These are phyloP conservation scores for Corvus hawaiiensis DNA, from an alignment of 2,113 vertebrate genomes.

Conservation along the genomic window DNA sequence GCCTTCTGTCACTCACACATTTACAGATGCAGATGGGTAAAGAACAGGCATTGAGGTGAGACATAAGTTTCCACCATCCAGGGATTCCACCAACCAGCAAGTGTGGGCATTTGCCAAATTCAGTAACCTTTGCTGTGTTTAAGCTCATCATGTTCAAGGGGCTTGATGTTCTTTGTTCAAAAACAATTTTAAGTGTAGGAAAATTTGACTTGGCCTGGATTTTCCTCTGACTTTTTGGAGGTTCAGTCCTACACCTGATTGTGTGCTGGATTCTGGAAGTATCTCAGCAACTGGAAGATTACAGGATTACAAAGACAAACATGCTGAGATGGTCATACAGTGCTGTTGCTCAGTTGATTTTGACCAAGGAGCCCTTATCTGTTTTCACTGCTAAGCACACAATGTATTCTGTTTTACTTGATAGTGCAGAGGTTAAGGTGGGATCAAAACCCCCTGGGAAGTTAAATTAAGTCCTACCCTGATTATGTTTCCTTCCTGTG, in stretches of 20 bases:
- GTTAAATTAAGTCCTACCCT: background rate
- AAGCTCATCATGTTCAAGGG: background rate
- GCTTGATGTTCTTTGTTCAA: background rate
- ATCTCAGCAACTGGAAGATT: background rate
- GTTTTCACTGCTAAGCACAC: background rate
- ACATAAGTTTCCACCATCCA: background rate
- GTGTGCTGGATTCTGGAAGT: background rate
- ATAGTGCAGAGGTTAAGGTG: slow-evolving; percentile 16
- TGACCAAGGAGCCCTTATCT: background rate
- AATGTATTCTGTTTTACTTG: background rate
- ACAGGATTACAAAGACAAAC: background rate
- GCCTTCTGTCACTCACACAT: background rate
- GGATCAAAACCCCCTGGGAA: slow-evolving; percentile 16
- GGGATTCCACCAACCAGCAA: background rate
- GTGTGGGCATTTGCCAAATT: background rate
- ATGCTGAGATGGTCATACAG: background rate
- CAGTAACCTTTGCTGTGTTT: background rate
- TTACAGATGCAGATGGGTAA: background rate
- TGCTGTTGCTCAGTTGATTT: background rate
- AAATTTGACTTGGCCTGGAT: background rate
- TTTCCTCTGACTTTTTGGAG: background rate
- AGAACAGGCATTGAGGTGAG: background rate
- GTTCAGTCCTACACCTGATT: background rate
- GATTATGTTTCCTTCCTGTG: slow-evolving; percentile 45
- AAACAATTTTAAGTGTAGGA: background rate